Evolutionary conservation across 30 jellyfish, hydroid and myxozoan genomes (phyloP).

Genomic region (Aurelia aurita): DNA sequence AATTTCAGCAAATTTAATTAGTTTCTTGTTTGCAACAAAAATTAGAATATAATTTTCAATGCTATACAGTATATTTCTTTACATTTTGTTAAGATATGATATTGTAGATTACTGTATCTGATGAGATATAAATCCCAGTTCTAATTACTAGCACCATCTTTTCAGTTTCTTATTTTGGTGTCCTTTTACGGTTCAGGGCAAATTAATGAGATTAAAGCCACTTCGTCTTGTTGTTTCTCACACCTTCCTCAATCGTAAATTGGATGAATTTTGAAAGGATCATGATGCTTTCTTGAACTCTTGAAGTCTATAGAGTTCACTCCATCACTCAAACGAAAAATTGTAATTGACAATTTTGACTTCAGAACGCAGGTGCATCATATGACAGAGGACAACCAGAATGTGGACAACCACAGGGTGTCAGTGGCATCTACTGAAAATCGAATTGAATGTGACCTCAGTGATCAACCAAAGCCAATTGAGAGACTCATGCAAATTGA

Average conservation of each 20-base stretch:
- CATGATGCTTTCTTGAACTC: background rate
- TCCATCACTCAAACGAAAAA: conserved; percentile 20
- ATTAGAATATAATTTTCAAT: background rate
- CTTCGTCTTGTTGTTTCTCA: conserved; percentile 22
- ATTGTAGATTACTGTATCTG: background rate
- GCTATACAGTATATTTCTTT: background rate
- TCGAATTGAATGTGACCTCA: background rate
- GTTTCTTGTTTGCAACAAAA: background rate
- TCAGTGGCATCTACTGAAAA: conserved; percentile 20
- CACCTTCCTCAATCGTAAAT: background rate
- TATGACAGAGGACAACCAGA: conserved; percentile 55
- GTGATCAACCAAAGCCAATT: background rate
- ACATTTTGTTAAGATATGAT: background rate
- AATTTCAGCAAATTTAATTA: background rate
- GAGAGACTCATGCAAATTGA: conserved; percentile 6
- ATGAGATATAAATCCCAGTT: background rate
- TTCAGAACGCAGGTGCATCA: conserved; percentile 8
- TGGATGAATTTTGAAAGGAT: conserved; percentile 10
- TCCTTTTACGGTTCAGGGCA: background rate
- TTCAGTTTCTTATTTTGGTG: background rate
- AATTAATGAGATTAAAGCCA: background rate
- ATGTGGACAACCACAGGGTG: conserved; percentile 35
- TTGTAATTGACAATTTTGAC: conserved; percentile 45
- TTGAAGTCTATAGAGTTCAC: conserved; percentile 6
- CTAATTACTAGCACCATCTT: background rate